A percentile compares a stretch with the other conserved stretches of the same genome.
Conservation (phyloP, 2,888 invertebrate genomes). For the Timema podura region DNA sequence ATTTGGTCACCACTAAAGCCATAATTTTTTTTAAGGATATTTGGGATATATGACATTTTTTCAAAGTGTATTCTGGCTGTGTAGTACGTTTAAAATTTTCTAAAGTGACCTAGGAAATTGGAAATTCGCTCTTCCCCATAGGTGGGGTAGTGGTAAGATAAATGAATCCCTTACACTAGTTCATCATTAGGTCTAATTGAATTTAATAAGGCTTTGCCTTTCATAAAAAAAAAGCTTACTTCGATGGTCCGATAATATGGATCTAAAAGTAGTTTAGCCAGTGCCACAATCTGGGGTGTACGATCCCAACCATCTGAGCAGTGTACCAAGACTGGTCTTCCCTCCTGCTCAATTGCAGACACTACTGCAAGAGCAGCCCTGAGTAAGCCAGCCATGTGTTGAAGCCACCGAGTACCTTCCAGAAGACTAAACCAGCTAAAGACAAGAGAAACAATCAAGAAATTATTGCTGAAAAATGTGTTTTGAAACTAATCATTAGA, state of each 20-base stretch:
- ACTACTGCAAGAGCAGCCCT: slow-evolving; percentile 77
- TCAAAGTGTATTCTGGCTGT: no score
- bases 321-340: slow-evolving; percentile 90
- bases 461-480: neutral
- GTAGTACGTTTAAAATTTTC: no score
- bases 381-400: slow-evolving; percentile 80
- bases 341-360: slow-evolving; percentile 73
- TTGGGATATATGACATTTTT: no score
- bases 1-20: no score
- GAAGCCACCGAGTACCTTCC: slow-evolving; percentile 89
- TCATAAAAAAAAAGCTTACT: slow-evolving; percentile 47
- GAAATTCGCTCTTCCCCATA: no score
- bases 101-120: no score
- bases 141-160: no score
- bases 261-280: slow-evolving; percentile 89
- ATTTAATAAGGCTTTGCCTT: no score
- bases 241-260: slow-evolving; percentile 91
- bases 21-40: no score
- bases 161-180: no score
- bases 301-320: slow-evolving; percentile 99
- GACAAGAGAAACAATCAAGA: neutral
- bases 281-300: slow-evolving; percentile 92
- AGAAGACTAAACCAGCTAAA: slow-evolving; percentile 82
- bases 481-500: slow-evolving; percentile 3
- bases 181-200: no score